phyloP scores from a whole-genome alignment of 2,888 invertebrate genomes.

The Nebria salina region DNA sequence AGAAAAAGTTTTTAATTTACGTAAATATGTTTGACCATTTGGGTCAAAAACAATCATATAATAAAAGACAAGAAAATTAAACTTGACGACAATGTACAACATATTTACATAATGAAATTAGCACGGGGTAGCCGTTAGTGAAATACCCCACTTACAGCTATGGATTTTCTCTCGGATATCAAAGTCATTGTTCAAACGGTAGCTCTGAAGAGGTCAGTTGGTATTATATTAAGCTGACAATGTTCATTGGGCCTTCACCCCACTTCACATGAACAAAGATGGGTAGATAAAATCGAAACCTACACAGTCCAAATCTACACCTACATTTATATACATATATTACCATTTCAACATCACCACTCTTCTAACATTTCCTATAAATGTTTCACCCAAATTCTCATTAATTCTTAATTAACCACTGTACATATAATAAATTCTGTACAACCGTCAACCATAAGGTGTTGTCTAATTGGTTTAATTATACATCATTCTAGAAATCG shows the following conservation, averaged over 20 bases:
- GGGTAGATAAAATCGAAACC: background rate
- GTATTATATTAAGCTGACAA: slow-evolving; percentile 31
- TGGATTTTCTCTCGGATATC: slow-evolving; percentile 29
- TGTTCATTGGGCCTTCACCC: slow-evolving; percentile 16
- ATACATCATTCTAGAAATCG: slow-evolving; percentile 44
- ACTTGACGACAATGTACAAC: slow-evolving; percentile 15
- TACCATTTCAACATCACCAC: background rate
- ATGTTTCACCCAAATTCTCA: background rate
- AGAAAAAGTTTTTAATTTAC: no score
- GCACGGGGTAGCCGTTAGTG: background rate
- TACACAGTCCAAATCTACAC: background rate
- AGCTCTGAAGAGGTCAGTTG: slow-evolving; percentile 26
- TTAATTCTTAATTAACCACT: slow-evolving; percentile 22
- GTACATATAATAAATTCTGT: slow-evolving; percentile 30
- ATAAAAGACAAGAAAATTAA: no score
- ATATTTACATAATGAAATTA: background rate
- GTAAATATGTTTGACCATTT: no score
- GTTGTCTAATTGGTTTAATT: slow-evolving; percentile 48
- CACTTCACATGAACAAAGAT: slow-evolving; percentile 11
- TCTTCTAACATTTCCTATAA: background rate
- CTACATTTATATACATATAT: background rate
- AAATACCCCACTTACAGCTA: slow-evolving; percentile 10
- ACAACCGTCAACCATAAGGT: slow-evolving; percentile 33
- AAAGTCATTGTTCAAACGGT: slow-evolving; percentile 37
- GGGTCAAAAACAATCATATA: no score